Evolutionary conservation across 1,140 invertebrate genomes (phyloP).

Genomic region (Drosophila rhopaloa): DNA sequence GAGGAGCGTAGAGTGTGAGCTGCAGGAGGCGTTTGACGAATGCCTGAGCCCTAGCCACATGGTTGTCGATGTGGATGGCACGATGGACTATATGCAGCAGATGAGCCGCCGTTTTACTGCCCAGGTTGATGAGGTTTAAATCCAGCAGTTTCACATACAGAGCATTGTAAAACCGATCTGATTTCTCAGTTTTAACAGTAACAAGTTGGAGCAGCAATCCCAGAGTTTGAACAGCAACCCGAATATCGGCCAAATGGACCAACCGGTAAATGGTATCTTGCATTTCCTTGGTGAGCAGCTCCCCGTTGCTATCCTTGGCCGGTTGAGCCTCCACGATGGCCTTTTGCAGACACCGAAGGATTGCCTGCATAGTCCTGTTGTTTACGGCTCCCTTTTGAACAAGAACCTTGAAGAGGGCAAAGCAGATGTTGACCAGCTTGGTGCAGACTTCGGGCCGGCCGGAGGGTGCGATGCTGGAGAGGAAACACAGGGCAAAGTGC

Average conservation of each 20-base stretch:
- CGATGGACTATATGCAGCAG: conserved; percentile 95
- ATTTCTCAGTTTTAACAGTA: conserved; percentile 85
- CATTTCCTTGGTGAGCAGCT: conserved; percentile 80
- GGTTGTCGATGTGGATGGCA: conserved; percentile 92
- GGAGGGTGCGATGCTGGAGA: conserved; percentile 89
- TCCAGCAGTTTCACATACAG: conserved; percentile 95
- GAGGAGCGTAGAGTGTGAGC: conserved; percentile 85
- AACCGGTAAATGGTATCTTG: conserved; percentile 94
- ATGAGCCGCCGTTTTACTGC: conserved; percentile 91
- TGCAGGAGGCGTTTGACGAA: conserved; percentile 97
- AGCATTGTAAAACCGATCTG: conserved; percentile 93
- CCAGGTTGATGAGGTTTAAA: conserved; percentile 88
- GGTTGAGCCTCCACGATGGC: conserved; percentile 80
- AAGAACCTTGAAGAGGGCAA: conserved; percentile 97
- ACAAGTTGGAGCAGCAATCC: conserved; percentile 94
- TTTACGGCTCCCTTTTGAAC: conserved; percentile 96
- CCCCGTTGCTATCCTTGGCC: conserved; percentile 54
- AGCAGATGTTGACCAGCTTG: conserved; percentile 95
- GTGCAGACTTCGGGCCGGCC: conserved; percentile 92
- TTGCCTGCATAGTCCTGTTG: conserved; percentile 95
- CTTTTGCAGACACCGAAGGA: conserved; percentile 85
- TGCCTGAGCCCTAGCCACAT: conserved; percentile 89
- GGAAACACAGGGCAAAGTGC: conserved; percentile 97
- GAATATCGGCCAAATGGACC: conserved; percentile 93
- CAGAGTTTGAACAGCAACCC: conserved; percentile 94